These are phyloP conservation scores for Antennarius striatus DNA, from an alignment of 2,113 vertebrate genomes.

Conservation along the genomic window DNA sequence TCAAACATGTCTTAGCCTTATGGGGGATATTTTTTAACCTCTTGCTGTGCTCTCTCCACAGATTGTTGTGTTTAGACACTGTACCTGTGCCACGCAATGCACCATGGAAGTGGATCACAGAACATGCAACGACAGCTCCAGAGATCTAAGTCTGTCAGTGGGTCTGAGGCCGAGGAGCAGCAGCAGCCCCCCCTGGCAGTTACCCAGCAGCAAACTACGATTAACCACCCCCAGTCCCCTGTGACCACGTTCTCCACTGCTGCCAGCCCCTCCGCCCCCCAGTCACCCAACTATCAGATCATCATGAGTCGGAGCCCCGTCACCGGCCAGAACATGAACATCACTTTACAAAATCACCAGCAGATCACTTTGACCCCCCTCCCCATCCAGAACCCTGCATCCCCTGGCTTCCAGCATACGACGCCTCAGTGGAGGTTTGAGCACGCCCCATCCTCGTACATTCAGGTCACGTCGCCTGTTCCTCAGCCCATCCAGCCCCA, in stretches of 20 bases:
- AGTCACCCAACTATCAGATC: constrained; percentile 92
- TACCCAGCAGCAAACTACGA: constrained; percentile 74
- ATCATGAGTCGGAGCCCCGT: constrained; percentile 91
- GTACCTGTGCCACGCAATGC: constrained; percentile 87
- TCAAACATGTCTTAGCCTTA: too few relatives aligned
- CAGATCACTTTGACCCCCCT: constrained; percentile 89
- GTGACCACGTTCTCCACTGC: constrained; percentile 88
- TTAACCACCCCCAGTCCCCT: constrained; percentile 88
- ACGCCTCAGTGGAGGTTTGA: constrained; percentile 87
- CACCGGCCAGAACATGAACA: constrained; percentile 91
- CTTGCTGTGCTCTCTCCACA: constrained; percentile 29
- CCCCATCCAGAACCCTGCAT: constrained; percentile 84
- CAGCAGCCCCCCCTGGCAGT: constrained; percentile 80
- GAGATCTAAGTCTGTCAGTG: constrained; percentile 87
- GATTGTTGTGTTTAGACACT: constrained; percentile 59
- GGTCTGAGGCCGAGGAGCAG: constrained; percentile 88
- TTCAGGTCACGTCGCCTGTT: constrained; percentile 89
- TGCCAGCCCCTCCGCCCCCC: constrained; percentile 88
- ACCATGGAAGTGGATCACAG: constrained; percentile 96
- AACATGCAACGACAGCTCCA: constrained; percentile 92
- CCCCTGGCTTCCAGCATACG: constrained; percentile 89
- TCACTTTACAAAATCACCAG: constrained; percentile 92
- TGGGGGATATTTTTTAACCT: not conserved
- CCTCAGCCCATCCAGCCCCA: constrained; percentile 88
- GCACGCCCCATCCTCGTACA: constrained; percentile 86